Base-by-base conservation (phyloP, 2,797 vertebrate species). In the Schizothorax lantsangensis region DNA sequence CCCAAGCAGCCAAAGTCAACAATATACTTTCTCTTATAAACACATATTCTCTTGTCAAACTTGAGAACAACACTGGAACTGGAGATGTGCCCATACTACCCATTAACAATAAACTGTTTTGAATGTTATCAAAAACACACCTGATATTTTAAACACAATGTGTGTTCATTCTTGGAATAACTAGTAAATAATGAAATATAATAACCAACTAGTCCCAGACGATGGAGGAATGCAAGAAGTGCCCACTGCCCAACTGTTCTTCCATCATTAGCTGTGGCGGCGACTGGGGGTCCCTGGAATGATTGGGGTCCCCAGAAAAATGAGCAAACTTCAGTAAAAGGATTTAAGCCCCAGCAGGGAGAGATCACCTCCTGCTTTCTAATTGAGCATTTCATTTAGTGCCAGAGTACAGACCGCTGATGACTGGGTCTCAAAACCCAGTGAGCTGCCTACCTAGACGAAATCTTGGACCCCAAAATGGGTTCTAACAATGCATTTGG, bases 21-120 rank as follows among this genome's bases (percentile, higher is more conserved):
- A 88, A 85, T 79, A 80, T 40, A 85, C 74, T 83, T 57, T 40
- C 79, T 84, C 84, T 84, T 86, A 79, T 86, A 90, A 91, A 91
- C 89, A 90, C 19, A 21, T 78, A 86, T 87, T 89, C 83, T 86
- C 71, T 33, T 81, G 62, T 81, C 57, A 86, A 90, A 87, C 88
- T 92, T 87, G 91, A 91, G 89, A 87, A 88, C 91, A 89, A 90
- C 89, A 84, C 88, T 88, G 84, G 64, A 84, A 75, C 66, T 87
- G 59, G 47, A 89, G 75, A 87, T 47, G 40, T 26, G 43, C 26
- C 36, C 30, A 47, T 6, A 47, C 5, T 54, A n/a, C 14, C 52
- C 57, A 77, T 36, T 68, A 12, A 80, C 30, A 59, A 23, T 79
- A 81, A 75, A 49, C 10, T 26, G 52, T 49, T 85, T 78, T 72